Percentiles rank a stretch among this genome's conserved stretches.
phyloP scores from a whole-genome alignment of 2,797 vertebrate genomes.

The Lacerta bilineata region DNA sequence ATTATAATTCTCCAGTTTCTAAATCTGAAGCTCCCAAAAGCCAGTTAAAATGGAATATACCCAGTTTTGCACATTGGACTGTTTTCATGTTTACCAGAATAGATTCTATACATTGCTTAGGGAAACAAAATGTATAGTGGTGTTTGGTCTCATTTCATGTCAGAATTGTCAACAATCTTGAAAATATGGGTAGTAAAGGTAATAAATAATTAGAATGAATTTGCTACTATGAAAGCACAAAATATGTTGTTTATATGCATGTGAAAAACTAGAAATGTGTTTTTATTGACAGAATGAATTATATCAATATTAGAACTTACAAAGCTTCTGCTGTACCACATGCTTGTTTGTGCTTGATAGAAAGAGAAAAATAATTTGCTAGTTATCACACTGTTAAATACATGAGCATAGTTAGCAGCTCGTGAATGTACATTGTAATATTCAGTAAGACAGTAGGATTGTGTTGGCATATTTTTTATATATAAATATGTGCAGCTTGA shows the following conservation, averaged over 20 bases:
- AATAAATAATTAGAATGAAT: background rate
- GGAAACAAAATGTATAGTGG: background rate
- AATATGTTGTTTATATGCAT: conserved; percentile 11
- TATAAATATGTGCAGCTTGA: too few species aligned
- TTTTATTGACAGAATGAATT: background rate
- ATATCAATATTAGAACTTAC: background rate
- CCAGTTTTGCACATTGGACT: background rate
- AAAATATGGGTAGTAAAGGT: background rate
- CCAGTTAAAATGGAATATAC: background rate
- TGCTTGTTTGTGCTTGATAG: background rate
- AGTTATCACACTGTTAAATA: background rate
- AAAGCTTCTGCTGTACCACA: background rate
- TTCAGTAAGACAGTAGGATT: background rate
- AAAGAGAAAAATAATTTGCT: background rate
- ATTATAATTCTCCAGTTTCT: background rate
- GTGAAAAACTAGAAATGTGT: background rate
- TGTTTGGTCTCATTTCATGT: background rate
- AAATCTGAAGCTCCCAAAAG: background rate
- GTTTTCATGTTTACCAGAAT: background rate
- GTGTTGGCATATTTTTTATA: background rate
- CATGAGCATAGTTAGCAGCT: too few species aligned
- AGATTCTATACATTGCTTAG: background rate
- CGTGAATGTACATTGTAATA: background rate
- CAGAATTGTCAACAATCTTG: background rate
- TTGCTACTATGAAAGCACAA: background rate